Base-by-base conservation (phyloP, 2,888 invertebrate species). In the Heliothis peltigera region DNA sequence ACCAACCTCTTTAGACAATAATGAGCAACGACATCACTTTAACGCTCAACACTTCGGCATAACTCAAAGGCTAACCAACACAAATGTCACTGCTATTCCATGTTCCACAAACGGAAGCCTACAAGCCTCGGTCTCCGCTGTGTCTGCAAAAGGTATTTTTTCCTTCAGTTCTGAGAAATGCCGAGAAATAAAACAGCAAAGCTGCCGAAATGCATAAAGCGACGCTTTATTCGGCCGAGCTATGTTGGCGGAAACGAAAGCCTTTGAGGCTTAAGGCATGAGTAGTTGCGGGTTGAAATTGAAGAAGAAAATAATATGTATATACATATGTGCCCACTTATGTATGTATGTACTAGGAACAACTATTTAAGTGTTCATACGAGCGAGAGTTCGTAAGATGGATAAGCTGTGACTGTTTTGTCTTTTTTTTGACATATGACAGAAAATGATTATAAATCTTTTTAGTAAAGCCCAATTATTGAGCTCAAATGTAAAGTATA, bases 201-300 rank as follows among this genome's bases (percentile, higher is more conserved):
- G 90, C 91, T 90, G 92, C 91, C 93, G 93, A 93, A 93, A 92
- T 91, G 85, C 93, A 92, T 92, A 92, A 94, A 92, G 84, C 80
- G 70, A 75, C 78, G 82, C 82, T 85, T 88, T 89, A 90, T 92
- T 89, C 87, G 86, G 85, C 69, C 80, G 71, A 79, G 83, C 76
- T 81, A 74, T 80, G 87, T 87, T 87, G 88, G 87, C 89, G 91
- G 91, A 90, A 91, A 91, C 88, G 86, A 87, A 88, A 81, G 82
- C 74, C 57, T 49, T 67, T 66, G 53, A 73, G 80, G 84, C 56
- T n/a, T 2, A 73, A 81, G 69, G 17, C 25, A 64, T 0, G 25
- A 63, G 70, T 57, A 21, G 56, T 44, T 59, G 77, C 59, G 62
- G 44, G 32, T 1, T n/a, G 25, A 39, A n/a, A 3, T 39, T 39